These are phyloP conservation scores for Idaea biselata DNA, from an alignment of 2,888 invertebrate species.

Conservation along the genomic window DNA sequence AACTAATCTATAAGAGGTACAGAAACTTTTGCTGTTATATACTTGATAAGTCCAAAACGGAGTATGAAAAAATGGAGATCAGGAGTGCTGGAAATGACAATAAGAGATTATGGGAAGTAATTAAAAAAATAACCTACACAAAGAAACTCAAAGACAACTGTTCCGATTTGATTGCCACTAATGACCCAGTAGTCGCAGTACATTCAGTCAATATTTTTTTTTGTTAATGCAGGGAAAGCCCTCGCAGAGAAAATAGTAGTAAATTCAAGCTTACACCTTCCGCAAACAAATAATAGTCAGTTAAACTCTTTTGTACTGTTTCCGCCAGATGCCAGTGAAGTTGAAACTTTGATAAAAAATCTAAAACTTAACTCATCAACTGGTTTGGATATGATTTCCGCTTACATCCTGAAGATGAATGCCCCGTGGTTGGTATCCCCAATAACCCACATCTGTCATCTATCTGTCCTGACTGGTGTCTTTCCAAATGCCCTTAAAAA, in stretches of 20 bases:
- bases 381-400: slow-evolving; percentile 10
- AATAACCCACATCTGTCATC: background rate
- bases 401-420: slow-evolving; percentile 3
- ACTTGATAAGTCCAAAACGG: background rate
- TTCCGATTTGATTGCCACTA: background rate
- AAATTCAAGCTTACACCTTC: background rate
- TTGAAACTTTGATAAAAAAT: slow-evolving; percentile 4
- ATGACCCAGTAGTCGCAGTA: background rate
- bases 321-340: slow-evolving; percentile 6
- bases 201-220: slow-evolving; percentile 1
- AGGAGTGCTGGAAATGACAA: slow-evolving; percentile 1
- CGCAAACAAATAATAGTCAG: background rate
- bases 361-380: slow-evolving; percentile 6
- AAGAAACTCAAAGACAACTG: background rate
- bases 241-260: background rate
- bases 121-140: slow-evolving; percentile 2
- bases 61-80: background rate
- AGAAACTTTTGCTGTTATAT: slow-evolving; percentile 5
- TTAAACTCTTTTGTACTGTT: slow-evolving; percentile 4
- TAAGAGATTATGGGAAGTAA: background rate
- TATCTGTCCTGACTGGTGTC: background rate
- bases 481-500: slow-evolving; percentile 4
- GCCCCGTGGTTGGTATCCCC: background rate
- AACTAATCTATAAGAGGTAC: slow-evolving; percentile 5
- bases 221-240: background rate